Conservation (phyloP, 2,797 vertebrate species). For the Podarcis siculus region DNA sequence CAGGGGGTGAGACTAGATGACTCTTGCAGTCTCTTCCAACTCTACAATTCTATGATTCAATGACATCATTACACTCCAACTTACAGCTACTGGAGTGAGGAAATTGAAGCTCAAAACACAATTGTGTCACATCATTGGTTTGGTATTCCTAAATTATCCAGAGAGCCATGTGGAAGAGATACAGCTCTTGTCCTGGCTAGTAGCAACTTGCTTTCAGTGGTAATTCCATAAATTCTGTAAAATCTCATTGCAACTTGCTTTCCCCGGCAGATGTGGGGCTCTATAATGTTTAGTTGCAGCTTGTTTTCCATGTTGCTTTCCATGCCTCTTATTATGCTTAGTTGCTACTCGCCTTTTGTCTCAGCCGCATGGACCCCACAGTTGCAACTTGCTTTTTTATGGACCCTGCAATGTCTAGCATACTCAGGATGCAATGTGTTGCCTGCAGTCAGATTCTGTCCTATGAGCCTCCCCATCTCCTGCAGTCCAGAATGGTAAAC, state of each 20-base stretch:
- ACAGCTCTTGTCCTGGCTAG: neutral
- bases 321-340: too few relatives aligned
- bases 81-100: neutral
- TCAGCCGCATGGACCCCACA: too few relatives aligned
- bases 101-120: neutral
- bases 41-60: neutral
- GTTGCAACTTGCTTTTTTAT: neutral
- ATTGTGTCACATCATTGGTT: neutral
- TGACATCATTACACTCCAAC: neutral
- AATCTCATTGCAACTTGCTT: too few relatives aligned
- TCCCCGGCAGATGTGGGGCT: neutral
- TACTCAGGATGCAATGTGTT: neutral
- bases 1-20: too few relatives aligned
- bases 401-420: neutral
- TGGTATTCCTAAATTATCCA: neutral
- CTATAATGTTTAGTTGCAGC: neutral
- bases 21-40: too few relatives aligned
- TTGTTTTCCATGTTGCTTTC: too few relatives aligned
- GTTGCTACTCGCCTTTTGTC: too few relatives aligned
- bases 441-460: too few relatives aligned
- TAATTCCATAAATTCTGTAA: too few relatives aligned
- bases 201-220: too few relatives aligned
- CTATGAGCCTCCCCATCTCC: too few relatives aligned
- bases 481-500: too few relatives aligned
- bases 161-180: neutral